Base-by-base conservation (phyloP, 2,797 vertebrate species). In the Onychomys leucogaster region DNA sequence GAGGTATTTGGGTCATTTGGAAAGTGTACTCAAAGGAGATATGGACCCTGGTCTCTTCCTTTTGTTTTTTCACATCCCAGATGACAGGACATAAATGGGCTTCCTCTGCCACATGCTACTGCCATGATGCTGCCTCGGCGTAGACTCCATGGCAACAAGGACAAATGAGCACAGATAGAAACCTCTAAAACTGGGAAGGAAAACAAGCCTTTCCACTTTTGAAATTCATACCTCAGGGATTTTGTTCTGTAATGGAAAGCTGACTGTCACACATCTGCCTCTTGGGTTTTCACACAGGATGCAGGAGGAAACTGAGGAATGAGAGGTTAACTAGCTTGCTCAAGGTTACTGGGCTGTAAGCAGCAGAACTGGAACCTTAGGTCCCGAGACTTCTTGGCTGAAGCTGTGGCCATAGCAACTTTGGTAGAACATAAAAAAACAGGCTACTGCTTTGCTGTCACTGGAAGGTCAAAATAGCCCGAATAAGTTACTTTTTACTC, bases 241-340 rank as follows among this genome's bases (percentile, higher is more conserved):
- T 71, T 88, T 71, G 73, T 80, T 25, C 37, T 59, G 32, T 29
- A 49, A 61, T 19, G 49, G 59, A 43, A 52, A 80, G 37, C 37
- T 69, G 84, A n/a, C 37, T 93, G 17, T 29, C 17, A 16, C 13
- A 43, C 14, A 61, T 29, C 17, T 29, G 77, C 32, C 52, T 77
- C 29, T 91, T 83, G n/a, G 63, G 37, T 19, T 76, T 71, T 12
- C 12, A 69, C 21, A 77, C 17, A 92, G 43, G 73, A 23, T 52
- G 78, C 27, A 89, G 52, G 91, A 90, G 80, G 55, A 91, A 96
- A 89, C 23, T 29, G 83, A 95, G 77, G 90, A 65, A 67, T 83
- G 32, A 91, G 49, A 85, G 4, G 75, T 52, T 75, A 59, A 87
- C 46, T 43, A 91, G 80, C 10, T 89, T 94, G 25, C 19, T 96